phyloP scores from a whole-genome alignment of 2,888 invertebrate species.

The Cephonodes hylas region DNA sequence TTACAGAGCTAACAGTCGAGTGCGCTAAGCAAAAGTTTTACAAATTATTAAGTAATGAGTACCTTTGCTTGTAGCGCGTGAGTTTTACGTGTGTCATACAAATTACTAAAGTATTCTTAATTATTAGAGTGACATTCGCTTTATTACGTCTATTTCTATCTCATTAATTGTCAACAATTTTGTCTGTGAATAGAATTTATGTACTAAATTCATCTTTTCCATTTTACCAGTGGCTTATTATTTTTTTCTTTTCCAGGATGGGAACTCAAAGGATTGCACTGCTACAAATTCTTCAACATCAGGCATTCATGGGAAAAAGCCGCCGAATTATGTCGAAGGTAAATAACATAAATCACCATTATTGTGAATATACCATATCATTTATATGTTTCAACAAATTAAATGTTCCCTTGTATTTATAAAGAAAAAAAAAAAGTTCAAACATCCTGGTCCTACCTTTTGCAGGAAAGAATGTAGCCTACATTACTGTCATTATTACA shows the following conservation, averaged over 20 bases:
- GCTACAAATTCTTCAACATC: conserved; percentile 97
- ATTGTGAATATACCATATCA: too few relatives aligned
- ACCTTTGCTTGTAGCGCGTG: not conserved
- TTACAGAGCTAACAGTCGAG: conserved; percentile 43
- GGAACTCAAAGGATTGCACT: conserved; percentile 94
- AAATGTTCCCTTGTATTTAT: too few relatives aligned
- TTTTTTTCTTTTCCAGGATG: conserved; percentile 87
- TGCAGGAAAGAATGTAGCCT: too few relatives aligned
- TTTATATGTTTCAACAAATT: too few relatives aligned
- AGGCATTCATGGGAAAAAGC: conserved; percentile 98
- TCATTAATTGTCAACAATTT: not conserved
- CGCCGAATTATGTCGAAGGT: conserved; percentile 97
- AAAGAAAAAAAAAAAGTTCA: too few relatives aligned
- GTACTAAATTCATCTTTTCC: not conserved
- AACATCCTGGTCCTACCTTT: too few relatives aligned
- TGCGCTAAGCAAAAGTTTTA: conserved; percentile 36
- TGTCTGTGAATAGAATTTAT: not conserved
- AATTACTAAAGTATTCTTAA: not conserved
- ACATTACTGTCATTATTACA: not conserved
- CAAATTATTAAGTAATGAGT: conserved; percentile 11
- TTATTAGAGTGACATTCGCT: not conserved
- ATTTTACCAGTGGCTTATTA: not conserved
- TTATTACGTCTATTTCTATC: not conserved
- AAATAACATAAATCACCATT: conserved; percentile 43
- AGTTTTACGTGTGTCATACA: not conserved